Percentiles rank a stretch among this genome's conserved stretches.
These are phyloP conservation scores for Alethe castanea DNA, from an alignment of 2,113 vertebrate genomes.

Conservation along the genomic window DNA sequence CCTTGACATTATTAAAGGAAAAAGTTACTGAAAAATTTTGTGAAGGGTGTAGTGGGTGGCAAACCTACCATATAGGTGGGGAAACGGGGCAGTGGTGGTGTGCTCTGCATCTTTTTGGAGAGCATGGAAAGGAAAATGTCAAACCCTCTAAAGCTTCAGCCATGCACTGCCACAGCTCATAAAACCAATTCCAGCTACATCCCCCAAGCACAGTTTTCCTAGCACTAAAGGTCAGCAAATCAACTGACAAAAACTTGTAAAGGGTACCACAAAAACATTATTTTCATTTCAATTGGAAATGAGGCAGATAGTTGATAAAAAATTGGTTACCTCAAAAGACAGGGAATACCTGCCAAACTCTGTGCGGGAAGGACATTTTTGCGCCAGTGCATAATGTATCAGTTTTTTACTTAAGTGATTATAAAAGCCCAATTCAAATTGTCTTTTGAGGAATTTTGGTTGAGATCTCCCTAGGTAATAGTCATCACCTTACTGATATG, in stretches of 20 bases:
- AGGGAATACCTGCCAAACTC: not conserved
- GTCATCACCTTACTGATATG: not conserved
- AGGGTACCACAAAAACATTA: not conserved
- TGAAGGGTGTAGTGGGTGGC: accelerated
- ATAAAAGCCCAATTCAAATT: not conserved
- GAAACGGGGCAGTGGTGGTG: not conserved
- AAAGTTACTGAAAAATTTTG: not conserved
- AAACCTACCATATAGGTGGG: not conserved
- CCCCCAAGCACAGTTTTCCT: not conserved
- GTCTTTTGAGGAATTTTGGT: not conserved
- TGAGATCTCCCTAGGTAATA: not conserved
- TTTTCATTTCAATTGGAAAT: not conserved
- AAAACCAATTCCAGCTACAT: not conserved
- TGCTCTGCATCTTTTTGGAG: not conserved
- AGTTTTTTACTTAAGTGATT: not conserved
- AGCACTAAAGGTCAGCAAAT: not conserved
- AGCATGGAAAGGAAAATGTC: not conserved
- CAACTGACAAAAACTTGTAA: not conserved
- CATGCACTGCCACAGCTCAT: not conserved
- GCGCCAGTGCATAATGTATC: not conserved
- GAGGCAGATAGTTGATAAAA: not conserved
- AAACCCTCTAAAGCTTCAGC: not conserved
- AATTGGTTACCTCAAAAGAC: not conserved
- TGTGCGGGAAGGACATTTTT: not conserved
- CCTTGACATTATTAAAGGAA: not conserved